Base-by-base conservation (phyloP, 2,888 invertebrate species). In the Drosophila mimica region DNA sequence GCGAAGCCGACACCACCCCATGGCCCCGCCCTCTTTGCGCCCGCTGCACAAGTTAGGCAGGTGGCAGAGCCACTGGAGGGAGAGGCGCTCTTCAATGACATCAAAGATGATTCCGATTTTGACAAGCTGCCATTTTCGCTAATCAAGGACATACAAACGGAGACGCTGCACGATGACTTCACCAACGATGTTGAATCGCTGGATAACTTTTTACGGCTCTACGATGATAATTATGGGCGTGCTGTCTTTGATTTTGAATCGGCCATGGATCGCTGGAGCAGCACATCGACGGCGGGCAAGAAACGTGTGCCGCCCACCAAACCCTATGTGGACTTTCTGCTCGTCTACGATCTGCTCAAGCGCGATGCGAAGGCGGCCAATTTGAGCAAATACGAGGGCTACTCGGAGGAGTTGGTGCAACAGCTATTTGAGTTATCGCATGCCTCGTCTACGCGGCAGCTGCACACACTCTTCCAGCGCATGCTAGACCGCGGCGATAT, bases 301-400 rank as follows among this genome's bases (percentile, higher is more conserved):
- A 93, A 93, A 79, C 90, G 93, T 11, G 88, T 91, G 31, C 93
- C 93, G 17, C 92, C 93, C 38, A 93, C 93, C 0, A 93, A 93
- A 60, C 91, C 93, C 1, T 93, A 93, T 78, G 93, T 93, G 1
- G 93, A 93, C 54, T 93, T 93, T 61, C 76, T 93, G 43, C 88
- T 93, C 56, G 88, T 93, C 30, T 93, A 93, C 60, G 93, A 93
- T 83, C 83, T 93, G 31, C 86, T 93, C 2, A 93, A 93, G 70
- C 91, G 93, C 4, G 93, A 93, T 72, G 93, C 93, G 0, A 93
- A 93, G 67, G 90, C 92, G 0, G 88, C 90, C 4, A 92, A 92
- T 82, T 76, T 93, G 0, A 93, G 91, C 76, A 92, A 92, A 87
- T 93, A 93, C 67, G 92, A 92, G 76, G 93, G 93, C 0, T 93